Evolutionary conservation across 2,113 vertebrate genomes (phyloP).

Genomic region (Pogona vitticeps): DNA sequence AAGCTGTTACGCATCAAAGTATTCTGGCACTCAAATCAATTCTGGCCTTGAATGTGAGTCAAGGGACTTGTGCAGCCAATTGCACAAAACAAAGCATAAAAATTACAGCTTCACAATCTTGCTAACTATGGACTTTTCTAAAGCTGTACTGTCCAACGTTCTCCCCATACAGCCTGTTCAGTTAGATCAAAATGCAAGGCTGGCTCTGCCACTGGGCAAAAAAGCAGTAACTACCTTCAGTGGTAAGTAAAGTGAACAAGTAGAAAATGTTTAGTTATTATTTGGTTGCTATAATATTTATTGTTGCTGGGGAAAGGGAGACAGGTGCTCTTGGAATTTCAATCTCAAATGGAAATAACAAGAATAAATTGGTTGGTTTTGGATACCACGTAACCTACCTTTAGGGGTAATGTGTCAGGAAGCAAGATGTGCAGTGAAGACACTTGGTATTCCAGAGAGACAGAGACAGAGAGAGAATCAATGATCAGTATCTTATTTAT

Average conservation of each 20-base stretch:
- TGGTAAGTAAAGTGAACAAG: too few relatives aligned
- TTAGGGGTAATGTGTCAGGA: too few relatives aligned
- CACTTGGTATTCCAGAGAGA: neutral
- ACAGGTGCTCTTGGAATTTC: too few relatives aligned
- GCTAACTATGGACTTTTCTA: slow-evolving; percentile 8
- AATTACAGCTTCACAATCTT: accelerated
- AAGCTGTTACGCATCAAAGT: neutral
- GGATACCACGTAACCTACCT: too few relatives aligned
- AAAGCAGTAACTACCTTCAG: too few relatives aligned
- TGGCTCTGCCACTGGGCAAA: too few relatives aligned
- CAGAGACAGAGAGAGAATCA: neutral
- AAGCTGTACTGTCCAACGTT: neutral
- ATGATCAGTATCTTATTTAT: too few relatives aligned
- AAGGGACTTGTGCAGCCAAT: neutral
- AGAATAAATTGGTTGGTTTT: too few relatives aligned
- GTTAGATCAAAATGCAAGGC: neutral
- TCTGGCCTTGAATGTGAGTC: neutral
- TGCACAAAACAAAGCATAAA: neutral
- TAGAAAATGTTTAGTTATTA: too few relatives aligned
- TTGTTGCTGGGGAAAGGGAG: too few relatives aligned
- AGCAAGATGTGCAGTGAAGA: neutral
- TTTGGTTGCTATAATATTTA: too few relatives aligned
- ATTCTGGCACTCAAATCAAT: neutral
- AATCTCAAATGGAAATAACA: too few relatives aligned
- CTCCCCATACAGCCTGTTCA: neutral